These are phyloP conservation scores for Pycnonotus jocosus DNA, from an alignment of 2,113 vertebrate genomes.

Conservation along the genomic window DNA sequence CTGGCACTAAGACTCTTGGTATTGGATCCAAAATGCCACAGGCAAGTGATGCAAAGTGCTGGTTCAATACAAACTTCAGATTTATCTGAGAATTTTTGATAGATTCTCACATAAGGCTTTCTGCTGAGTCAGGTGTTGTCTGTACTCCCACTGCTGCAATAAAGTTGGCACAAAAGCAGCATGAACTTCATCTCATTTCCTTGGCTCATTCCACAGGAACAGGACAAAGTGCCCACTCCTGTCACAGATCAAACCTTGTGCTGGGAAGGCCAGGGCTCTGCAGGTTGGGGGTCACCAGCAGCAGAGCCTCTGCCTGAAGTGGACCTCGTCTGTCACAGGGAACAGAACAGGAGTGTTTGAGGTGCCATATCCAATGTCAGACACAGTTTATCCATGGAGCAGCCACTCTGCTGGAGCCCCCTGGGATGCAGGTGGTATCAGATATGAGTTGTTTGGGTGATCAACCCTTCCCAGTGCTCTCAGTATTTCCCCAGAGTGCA, in stretches of 20 bases:
- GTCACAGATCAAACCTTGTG: rapidly evolving
- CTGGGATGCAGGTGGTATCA: background rate
- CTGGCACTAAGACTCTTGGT: background rate
- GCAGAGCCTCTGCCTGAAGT: background rate
- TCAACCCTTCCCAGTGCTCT: background rate
- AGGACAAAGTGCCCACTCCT: rapidly evolving
- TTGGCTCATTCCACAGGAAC: background rate
- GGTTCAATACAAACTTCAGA: constrained; percentile 4
- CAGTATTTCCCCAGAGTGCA: background rate
- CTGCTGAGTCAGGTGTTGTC: background rate
- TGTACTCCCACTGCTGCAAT: background rate
- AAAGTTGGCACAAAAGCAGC: background rate
- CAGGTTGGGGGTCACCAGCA: background rate
- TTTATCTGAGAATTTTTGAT: background rate
- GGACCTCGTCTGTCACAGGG: background rate
- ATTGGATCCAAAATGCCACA: constrained; percentile 3
- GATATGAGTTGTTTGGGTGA: background rate
- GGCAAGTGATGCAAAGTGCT: background rate
- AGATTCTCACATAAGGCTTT: background rate
- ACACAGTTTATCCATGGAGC: background rate
- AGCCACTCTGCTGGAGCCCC: background rate
- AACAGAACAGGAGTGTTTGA: background rate
- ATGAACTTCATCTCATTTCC: background rate
- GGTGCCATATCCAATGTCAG: background rate
- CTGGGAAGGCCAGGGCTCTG: background rate